phyloP scores from a whole-genome alignment of 1,140 invertebrate species.

The Samia ricini region DNA sequence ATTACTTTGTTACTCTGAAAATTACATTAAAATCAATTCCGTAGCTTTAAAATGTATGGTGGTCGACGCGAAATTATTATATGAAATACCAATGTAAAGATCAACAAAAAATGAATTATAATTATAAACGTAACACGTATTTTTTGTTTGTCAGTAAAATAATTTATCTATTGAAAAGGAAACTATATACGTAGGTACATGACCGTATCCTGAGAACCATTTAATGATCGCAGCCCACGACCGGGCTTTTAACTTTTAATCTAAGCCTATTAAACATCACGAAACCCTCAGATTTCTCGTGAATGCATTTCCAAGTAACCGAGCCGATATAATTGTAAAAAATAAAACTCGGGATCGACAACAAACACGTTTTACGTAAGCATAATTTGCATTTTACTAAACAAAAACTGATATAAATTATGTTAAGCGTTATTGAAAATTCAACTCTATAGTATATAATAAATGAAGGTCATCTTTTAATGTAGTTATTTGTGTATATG shows the following conservation, averaged over 20 bases:
- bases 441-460: background rate
- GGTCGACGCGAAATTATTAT: no score
- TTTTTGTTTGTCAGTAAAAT: slow-evolving; percentile 14
- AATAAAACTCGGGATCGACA: slow-evolving; percentile 69
- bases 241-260: slow-evolving; percentile 72
- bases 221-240: slow-evolving; percentile 46
- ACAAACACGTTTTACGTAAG: slow-evolving; percentile 75
- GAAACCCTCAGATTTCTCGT: slow-evolving; percentile 63
- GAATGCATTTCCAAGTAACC: slow-evolving; percentile 76
- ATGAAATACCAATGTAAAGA: no score
- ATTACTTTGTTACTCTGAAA: no score
- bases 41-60: no score
- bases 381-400: slow-evolving; percentile 64
- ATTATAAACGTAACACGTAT: slow-evolving; percentile 11
- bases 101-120: no score
- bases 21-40: no score
- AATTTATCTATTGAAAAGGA: slow-evolving; percentile 35
- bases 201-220: slow-evolving; percentile 42
- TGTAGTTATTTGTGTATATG: slow-evolving; percentile 23
- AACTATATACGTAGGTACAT: slow-evolving; percentile 23
- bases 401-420: slow-evolving; percentile 14
- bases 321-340: slow-evolving; percentile 74
- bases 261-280: slow-evolving; percentile 73
- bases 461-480: slow-evolving; percentile 21
- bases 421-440: background rate